phyloP scores from a whole-genome alignment of 2,797 vertebrate species.

The Thalassophryne amazonica region DNA sequence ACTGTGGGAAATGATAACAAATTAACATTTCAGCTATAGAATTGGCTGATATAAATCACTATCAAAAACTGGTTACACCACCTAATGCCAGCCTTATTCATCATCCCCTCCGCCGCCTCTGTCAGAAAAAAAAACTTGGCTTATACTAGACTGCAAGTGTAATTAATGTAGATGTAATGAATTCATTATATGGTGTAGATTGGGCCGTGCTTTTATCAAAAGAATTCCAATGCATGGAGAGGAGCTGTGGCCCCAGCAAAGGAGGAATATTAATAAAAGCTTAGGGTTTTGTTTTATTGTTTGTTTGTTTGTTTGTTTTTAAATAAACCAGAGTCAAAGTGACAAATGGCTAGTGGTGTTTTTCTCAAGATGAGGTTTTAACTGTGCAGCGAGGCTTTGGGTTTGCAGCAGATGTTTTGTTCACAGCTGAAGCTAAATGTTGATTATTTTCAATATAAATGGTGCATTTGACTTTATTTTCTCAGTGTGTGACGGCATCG shows the following conservation, averaged over 20 bases:
- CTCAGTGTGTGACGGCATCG: conserved; percentile 95
- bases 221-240: conserved; percentile 38
- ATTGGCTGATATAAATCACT: conserved; percentile 75
- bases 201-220: conserved; percentile 54
- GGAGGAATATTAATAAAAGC: no score
- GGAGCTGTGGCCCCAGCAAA: conserved; percentile 35
- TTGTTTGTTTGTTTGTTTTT: no score
- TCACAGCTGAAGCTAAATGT: not conserved
- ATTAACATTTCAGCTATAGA: conserved; percentile 78
- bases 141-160: conserved; percentile 46
- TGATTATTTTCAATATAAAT: not conserved
- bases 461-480: conserved; percentile 11
- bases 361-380: not conserved
- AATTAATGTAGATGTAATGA: conserved; percentile 76
- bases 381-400: conserved; percentile 12
- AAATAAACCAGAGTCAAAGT: conserved; percentile 11
- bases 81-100: conserved; percentile 72
- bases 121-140: conserved; percentile 66
- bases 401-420: not conserved
- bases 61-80: conserved; percentile 71
- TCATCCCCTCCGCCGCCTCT: conserved; percentile 53
- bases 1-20: conserved; percentile 79
- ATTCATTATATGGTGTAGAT: conserved; percentile 65
- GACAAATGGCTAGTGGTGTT: conserved; percentile 28
- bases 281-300: no score